Evolutionary conservation across 2,888 invertebrate genomes (phyloP).

Genomic region (Pherbina coryleti): DNA sequence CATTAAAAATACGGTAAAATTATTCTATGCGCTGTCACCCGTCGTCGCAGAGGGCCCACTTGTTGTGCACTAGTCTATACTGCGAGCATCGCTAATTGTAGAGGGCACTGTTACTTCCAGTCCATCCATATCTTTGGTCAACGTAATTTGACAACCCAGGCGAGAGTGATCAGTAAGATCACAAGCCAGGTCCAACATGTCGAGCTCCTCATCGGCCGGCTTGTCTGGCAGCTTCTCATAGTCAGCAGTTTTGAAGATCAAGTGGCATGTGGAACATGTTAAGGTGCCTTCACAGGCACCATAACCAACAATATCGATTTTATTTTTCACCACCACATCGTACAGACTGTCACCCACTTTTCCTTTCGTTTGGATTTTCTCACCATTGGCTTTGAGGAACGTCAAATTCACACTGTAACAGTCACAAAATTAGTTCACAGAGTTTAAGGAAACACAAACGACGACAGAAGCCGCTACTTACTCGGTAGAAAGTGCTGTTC

Average conservation of each 20-base stretch:
- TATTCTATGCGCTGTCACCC: no score
- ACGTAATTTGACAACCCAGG: constrained; percentile 92
- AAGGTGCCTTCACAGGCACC: constrained; percentile 96
- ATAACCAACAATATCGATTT: constrained; percentile 88
- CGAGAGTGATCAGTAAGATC: constrained; percentile 94
- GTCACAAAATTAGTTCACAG: not conserved
- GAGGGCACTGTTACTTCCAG: constrained; percentile 87
- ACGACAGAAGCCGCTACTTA: not conserved
- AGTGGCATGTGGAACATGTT: constrained; percentile 97
- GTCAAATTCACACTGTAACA: constrained; percentile 79
- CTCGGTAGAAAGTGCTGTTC: constrained; percentile 6
- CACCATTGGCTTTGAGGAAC: constrained; percentile 81
- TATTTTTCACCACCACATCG: constrained; percentile 89
- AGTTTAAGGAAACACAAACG: not conserved
- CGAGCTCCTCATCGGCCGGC: constrained; percentile 91
- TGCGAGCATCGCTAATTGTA: constrained; percentile 86
- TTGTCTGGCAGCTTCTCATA: constrained; percentile 84
- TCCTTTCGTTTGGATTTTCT: constrained; percentile 78
- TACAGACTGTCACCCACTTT: constrained; percentile 88
- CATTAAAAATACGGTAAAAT: no score
- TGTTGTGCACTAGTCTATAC: constrained; percentile 57
- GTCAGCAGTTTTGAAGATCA: constrained; percentile 86
- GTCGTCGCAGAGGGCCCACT: no score
- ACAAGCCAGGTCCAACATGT: constrained; percentile 96
- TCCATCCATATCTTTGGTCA: constrained; percentile 88